These are phyloP conservation scores for Gila robusta DNA, from an alignment of 2,797 vertebrate species.

Conservation along the genomic window DNA sequence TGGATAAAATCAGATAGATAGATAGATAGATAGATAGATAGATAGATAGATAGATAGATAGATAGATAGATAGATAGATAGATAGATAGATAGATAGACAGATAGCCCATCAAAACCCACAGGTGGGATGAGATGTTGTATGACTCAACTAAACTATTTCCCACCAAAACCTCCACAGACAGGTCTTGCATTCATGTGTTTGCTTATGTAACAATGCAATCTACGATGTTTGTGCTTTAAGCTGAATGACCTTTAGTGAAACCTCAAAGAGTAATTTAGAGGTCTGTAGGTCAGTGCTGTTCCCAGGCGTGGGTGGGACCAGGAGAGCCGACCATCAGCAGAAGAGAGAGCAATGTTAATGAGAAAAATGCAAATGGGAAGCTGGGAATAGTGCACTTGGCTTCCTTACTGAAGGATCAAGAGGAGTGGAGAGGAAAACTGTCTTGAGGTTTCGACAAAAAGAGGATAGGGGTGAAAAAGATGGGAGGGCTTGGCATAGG, in stretches of 20 bases:
- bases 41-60: background rate
- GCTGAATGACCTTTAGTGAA: conserved; percentile 49
- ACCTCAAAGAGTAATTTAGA: conserved; percentile 55
- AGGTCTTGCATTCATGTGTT: conserved; percentile 17
- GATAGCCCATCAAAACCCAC: background rate
- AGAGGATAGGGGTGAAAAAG: conserved; percentile 44
- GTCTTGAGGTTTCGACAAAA: conserved; percentile 67
- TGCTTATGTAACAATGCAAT: conserved; percentile 5
- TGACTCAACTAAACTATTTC: conserved; percentile 33
- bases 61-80: background rate
- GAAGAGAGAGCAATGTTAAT: conserved; percentile 74
- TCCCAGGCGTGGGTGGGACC: conserved; percentile 62
- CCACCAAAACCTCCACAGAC: conserved; percentile 4
- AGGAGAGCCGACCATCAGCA: conserved; percentile 66
- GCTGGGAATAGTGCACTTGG: conserved; percentile 73
- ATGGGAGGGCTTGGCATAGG: conserved; percentile 6
- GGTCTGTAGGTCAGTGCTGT: conserved; percentile 20
- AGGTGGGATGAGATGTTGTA: background rate
- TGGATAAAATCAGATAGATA: background rate
- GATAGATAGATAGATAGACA: background rate
- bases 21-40: background rate
- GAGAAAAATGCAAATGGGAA: conserved; percentile 81
- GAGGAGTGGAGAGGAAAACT: conserved; percentile 69
- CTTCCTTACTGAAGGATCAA: conserved; percentile 76
- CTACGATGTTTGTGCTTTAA: conserved; percentile 17